phyloP scores from a whole-genome alignment of 1,140 invertebrate species.

The Trachymyrmex cornetzi region DNA sequence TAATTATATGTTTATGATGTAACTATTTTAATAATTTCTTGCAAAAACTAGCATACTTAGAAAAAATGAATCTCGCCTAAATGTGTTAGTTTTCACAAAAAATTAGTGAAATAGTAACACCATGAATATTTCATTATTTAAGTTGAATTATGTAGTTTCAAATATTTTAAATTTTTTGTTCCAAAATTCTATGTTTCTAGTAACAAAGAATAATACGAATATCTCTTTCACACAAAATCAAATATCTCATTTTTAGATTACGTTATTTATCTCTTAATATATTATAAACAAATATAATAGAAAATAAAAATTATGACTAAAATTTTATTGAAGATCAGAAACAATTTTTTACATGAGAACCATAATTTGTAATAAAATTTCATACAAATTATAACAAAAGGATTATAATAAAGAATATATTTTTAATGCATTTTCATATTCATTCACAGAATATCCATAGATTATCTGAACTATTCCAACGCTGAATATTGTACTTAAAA shows the following conservation, averaged over 20 bases:
- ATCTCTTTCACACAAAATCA: background rate
- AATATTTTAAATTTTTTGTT: background rate
- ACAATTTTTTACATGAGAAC: background rate
- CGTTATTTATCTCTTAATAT: background rate
- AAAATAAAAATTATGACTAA: background rate
- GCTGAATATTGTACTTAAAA: background rate
- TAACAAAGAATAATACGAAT: background rate
- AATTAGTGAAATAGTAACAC: background rate
- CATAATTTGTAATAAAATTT: slow-evolving; percentile 23
- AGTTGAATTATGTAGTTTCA: background rate
- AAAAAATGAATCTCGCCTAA: no score
- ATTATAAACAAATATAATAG: background rate
- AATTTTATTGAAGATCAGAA: background rate
- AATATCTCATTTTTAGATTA: slow-evolving; percentile 9
- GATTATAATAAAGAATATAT: background rate
- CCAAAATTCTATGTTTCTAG: background rate
- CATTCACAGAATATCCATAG: background rate
- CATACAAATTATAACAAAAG: slow-evolving; percentile 10
- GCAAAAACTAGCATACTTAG: no score
- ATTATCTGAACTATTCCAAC: background rate
- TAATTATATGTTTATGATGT: background rate
- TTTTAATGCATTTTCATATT: background rate
- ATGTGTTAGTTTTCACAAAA: no score
- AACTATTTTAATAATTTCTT: background rate
- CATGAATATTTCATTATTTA: background rate